Conservation (phyloP, 1,140 invertebrate species). For the Drosophila nannoptera region DNA sequence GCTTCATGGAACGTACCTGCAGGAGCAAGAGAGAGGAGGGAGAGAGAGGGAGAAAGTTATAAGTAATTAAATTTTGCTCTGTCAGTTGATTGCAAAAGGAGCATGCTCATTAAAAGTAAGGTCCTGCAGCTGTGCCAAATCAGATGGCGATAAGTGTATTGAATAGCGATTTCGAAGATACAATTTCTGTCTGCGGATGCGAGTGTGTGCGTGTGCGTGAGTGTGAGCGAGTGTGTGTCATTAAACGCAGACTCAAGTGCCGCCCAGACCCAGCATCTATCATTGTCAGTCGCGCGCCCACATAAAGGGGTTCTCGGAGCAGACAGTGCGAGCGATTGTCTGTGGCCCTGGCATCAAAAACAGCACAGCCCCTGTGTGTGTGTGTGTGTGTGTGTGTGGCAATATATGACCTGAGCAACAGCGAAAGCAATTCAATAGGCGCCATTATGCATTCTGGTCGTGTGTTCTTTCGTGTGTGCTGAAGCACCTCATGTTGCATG, state of each 20-base stretch:
- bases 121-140: not conserved
- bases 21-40: constrained; percentile 6
- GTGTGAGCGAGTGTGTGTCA: constrained; percentile 20
- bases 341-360: constrained; percentile 53
- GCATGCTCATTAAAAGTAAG: not conserved
- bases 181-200: constrained; percentile 20
- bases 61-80: constrained; percentile 38
- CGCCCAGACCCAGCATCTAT: constrained; percentile 17
- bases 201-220: constrained; percentile 13
- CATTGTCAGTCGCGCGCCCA: constrained; percentile 21
- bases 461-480: constrained; percentile 48
- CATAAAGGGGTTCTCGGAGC: constrained; percentile 23
- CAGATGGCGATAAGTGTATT: constrained; percentile 5
- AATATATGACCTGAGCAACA: constrained; percentile 22
- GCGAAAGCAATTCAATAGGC: constrained; percentile 50
- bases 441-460: constrained; percentile 68
- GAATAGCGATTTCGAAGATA: constrained; percentile 61
- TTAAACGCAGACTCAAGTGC: constrained; percentile 36
- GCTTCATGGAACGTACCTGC: constrained; percentile 67
- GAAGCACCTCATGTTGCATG: constrained; percentile 74
- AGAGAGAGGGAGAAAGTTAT: constrained; percentile 33
- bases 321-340: constrained; percentile 10
- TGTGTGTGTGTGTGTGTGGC: not conserved
- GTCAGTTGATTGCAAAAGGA: not conserved
- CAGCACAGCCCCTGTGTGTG: constrained; percentile 5